Percentiles rank a stretch among this genome's conserved stretches.
phyloP scores from a whole-genome alignment of 2,888 invertebrate species.

The Machimus rusticus region DNA sequence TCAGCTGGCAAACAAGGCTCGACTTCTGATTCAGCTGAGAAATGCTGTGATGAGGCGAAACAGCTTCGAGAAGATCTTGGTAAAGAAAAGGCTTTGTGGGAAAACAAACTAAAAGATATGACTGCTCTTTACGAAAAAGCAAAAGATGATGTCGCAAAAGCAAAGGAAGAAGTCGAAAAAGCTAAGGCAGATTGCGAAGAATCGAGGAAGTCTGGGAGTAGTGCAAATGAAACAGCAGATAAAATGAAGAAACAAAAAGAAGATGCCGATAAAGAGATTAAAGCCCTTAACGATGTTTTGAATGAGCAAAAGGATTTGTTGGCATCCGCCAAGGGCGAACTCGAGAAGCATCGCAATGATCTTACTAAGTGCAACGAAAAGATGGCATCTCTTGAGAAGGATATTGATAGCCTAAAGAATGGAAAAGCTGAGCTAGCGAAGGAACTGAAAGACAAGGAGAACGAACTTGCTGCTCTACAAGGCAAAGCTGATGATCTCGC shows the following conservation, averaged over 20 bases:
- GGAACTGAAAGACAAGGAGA: conserved; percentile 1
- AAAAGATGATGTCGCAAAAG: neutral
- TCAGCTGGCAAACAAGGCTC: too few species aligned
- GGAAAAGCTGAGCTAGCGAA: neutral
- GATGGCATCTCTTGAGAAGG: neutral
- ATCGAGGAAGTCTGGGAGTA: neutral
- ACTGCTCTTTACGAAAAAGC: neutral
- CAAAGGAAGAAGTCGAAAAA: too few species aligned
- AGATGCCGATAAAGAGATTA: neutral
- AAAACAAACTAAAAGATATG: neutral
- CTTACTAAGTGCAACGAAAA: conserved; percentile 9
- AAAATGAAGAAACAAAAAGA: neutral
- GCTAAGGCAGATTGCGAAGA: neutral
- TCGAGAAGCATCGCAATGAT: conserved; percentile 32
- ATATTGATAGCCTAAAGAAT: neutral
- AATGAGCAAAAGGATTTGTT: neutral
- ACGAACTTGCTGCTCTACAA: neutral
- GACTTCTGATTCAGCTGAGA: neutral
- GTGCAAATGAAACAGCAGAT: neutral
- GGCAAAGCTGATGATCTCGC: neutral
- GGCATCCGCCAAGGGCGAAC: conserved; percentile 1
- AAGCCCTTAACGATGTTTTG: neutral
- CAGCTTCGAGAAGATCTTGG: conserved; percentile 7
- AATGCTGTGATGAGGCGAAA: conserved; percentile 7
- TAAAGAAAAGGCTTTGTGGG: neutral